These are phyloP conservation scores for Hippocampus zosterae DNA, from an alignment of 2,113 vertebrate genomes.

Conservation along the genomic window DNA sequence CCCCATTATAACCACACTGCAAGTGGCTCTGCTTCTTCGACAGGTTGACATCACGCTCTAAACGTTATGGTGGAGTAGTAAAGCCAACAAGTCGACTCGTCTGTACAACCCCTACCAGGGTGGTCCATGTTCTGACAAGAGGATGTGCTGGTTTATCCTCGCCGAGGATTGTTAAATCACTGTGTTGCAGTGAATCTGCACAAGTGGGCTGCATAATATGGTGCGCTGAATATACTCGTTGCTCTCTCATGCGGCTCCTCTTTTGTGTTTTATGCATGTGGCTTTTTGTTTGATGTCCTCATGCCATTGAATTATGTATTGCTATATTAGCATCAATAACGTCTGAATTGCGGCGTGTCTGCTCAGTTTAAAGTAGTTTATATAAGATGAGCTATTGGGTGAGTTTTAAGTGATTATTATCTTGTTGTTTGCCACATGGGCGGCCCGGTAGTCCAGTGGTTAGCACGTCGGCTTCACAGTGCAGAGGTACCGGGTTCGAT, in stretches of 20 bases:
- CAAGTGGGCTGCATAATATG: background rate
- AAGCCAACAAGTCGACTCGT: background rate
- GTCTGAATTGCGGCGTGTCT: background rate
- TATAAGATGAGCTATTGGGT: background rate
- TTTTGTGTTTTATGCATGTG: slow-evolving; percentile 8
- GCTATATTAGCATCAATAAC: background rate
- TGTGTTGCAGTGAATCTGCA: background rate
- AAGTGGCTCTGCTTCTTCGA: too few relatives aligned
- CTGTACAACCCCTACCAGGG: background rate
- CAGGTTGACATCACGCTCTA: background rate
- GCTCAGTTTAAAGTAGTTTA: background rate
- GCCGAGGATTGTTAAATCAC: slow-evolving; percentile 3
- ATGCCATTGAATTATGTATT: slow-evolving; percentile 4
- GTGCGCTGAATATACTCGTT: background rate
- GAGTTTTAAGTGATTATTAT: background rate
- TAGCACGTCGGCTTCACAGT: too few relatives aligned
- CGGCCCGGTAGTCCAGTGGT: too few relatives aligned
- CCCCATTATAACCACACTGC: too few relatives aligned
- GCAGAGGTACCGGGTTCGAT: too few relatives aligned
- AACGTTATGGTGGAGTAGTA: background rate
- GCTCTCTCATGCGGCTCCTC: background rate
- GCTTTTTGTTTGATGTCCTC: slow-evolving; percentile 9
- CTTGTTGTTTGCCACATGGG: too few relatives aligned
- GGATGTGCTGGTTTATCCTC: background rate
- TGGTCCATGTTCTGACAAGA: background rate